phyloP scores from a whole-genome alignment of 2,113 vertebrate species.

The Zosterops lateralis region DNA sequence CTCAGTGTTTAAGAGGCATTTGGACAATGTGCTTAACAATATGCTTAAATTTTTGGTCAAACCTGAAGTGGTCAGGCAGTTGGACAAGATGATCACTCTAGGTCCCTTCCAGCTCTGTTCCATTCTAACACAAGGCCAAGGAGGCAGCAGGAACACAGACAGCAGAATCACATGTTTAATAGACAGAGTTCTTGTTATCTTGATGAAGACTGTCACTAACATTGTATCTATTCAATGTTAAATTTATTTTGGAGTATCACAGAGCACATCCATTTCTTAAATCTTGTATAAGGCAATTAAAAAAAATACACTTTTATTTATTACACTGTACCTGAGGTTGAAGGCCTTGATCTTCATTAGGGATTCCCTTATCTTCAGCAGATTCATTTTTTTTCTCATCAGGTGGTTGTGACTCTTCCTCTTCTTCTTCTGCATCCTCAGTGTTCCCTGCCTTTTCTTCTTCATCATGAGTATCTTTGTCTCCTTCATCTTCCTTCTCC shows the following conservation, averaged over 20 bases:
- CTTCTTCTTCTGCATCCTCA: slow-evolving; percentile 32
- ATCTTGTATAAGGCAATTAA: neutral
- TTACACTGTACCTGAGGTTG: slow-evolving; percentile 79
- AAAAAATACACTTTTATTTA: neutral
- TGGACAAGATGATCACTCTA: neutral
- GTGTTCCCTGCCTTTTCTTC: slow-evolving; percentile 41
- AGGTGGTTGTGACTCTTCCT: slow-evolving; percentile 54
- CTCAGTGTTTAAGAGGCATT: neutral
- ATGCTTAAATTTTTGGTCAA: neutral
- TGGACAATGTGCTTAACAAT: neutral
- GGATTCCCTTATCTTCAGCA: slow-evolving; percentile 49
- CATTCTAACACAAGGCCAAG: neutral
- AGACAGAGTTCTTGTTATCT: neutral
- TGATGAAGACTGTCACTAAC: neutral
- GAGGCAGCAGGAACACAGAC: neutral
- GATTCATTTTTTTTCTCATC: slow-evolving; percentile 59
- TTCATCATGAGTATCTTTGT: slow-evolving; percentile 58
- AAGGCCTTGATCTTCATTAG: slow-evolving; percentile 72
- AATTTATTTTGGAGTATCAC: neutral
- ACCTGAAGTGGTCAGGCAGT: neutral
- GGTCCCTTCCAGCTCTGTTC: neutral
- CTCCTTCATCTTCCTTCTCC: slow-evolving; percentile 60
- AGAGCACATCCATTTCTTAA: neutral
- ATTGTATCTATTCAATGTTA: neutral
- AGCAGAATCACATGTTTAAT: neutral